phyloP scores from a whole-genome alignment of 2,113 vertebrate species.

The Anhinga anhinga region DNA sequence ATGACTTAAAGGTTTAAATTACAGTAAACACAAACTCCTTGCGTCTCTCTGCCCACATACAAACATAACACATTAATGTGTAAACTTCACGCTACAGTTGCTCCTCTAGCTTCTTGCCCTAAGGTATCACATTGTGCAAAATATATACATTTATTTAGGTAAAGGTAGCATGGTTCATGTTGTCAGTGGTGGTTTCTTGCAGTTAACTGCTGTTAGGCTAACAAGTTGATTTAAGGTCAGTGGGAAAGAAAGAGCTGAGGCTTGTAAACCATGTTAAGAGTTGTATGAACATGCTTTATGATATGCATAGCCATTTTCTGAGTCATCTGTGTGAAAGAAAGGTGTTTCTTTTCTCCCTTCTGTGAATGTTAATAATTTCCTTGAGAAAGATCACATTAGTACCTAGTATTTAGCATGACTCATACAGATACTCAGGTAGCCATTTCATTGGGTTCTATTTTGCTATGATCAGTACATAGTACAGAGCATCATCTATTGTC shows the following conservation, averaged over 20 bases:
- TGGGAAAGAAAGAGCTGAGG: background rate
- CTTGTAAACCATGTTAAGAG: background rate
- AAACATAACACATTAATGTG: accelerated
- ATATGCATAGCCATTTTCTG: background rate
- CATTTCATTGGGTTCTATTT: background rate
- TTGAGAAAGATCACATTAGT: background rate
- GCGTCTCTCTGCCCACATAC: accelerated
- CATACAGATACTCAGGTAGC: background rate
- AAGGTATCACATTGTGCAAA: background rate
- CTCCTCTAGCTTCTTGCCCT: background rate
- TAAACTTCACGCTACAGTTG: background rate
- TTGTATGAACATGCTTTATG: background rate
- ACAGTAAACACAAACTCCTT: background rate
- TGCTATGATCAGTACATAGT: background rate
- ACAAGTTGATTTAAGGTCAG: background rate
- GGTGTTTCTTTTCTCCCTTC: background rate
- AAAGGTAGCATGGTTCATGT: background rate
- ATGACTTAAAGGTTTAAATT: background rate
- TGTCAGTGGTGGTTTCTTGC: background rate
- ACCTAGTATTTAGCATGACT: background rate
- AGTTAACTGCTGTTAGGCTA: background rate
- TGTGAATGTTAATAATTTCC: background rate
- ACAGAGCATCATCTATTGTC: background rate
- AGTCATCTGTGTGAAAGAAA: background rate
- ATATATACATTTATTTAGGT: background rate